Evolutionary conservation across 2,113 vertebrate species (phyloP), one percentile per base, ranked within the genome.

Genomic region (Ceyx margarethae): DNA sequence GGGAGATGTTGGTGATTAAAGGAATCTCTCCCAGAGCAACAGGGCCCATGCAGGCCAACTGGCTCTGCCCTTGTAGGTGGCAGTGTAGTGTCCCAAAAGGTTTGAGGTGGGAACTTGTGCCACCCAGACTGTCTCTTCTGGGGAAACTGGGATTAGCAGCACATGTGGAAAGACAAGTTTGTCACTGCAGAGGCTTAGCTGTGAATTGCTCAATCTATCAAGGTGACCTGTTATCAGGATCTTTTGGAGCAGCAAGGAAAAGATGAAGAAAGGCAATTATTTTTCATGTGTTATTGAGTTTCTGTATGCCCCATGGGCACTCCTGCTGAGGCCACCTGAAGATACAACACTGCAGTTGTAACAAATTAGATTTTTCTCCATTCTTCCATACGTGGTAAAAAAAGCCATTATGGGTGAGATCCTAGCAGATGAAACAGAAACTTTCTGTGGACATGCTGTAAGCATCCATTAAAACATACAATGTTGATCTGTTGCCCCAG

Each of bases 41-140:
- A 66, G 37, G 13, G 9, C 21, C 10, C 2, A 6, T 18, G 56
- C 15, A 37, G 0, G 0, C 3, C 11, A 50, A 25, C 33, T 51
- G 25, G 18, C 46, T 42, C 43, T 54, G 33, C 56, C 60, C 69
- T 66, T 28, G 56, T 10, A 81, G n/a, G 15, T 43, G 31, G 15
- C 33, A 60, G 11, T 18, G 28, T 37, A 54, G 17, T 54, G 81
- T 51, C 50, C 50, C 4, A 9, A 79, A 64, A 35, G 4, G 15
- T 89, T 64, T 45, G 15, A 1, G 6, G 22, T 1, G 5, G 29
- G 20, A 76, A 60, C 26, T 33, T 79, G 29, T 64, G 81, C 43
- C 40, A 48, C 4, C 11, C 9, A 18, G 71, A 6, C 13, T 72
- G 11, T 18, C 20, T 74, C 35, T 86, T 33, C 45, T 53, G 65